Evolutionary conservation across 2,797 vertebrate genomes (phyloP).

Genomic region (Rhodeus uyekii): DNA sequence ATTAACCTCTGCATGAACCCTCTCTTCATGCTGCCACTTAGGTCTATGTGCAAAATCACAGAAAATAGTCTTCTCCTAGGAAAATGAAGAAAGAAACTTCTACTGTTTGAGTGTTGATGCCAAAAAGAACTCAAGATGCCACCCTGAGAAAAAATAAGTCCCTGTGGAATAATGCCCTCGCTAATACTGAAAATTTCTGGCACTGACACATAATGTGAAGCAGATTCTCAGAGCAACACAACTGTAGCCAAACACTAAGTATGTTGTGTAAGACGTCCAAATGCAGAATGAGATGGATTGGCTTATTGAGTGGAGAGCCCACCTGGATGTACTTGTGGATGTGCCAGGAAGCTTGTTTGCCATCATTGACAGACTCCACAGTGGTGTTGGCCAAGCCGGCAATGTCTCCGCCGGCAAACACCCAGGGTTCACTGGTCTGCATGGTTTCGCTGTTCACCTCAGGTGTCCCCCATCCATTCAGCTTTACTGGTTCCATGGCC

Average conservation of each 20-base stretch:
- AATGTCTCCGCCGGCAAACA: slow-evolving; percentile 91
- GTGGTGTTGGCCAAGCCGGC: slow-evolving; percentile 90
- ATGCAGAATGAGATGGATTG: slow-evolving; percentile 77
- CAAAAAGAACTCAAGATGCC: slow-evolving; percentile 48
- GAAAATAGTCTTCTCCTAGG: slow-evolving; percentile 30
- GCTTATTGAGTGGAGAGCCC: slow-evolving; percentile 87
- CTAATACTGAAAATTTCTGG: slow-evolving; percentile 50
- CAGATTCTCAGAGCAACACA: slow-evolving; percentile 34
- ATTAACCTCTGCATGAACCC: slow-evolving; percentile 58
- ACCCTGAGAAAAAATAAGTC: slow-evolving; percentile 45
- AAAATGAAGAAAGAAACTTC: slow-evolving; percentile 21
- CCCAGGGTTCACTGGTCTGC: slow-evolving; percentile 92
- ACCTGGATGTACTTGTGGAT: slow-evolving; percentile 96
- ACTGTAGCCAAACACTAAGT: slow-evolving; percentile 48
- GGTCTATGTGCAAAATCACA: slow-evolving; percentile 38
- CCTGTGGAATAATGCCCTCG: slow-evolving; percentile 35
- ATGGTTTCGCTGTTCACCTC: slow-evolving; percentile 88
- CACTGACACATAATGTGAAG: slow-evolving; percentile 42
- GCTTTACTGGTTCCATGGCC: slow-evolving; percentile 86
- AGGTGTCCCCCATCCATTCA: slow-evolving; percentile 89
- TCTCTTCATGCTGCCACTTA: slow-evolving; percentile 40
- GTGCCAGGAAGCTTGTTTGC: slow-evolving; percentile 96
- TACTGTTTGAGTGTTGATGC: slow-evolving; percentile 31
- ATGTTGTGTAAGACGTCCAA: slow-evolving; percentile 45
- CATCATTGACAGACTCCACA: slow-evolving; percentile 95